A percentile compares a stretch with the other conserved stretches of the same genome.
Evolutionary conservation across 1,140 invertebrate genomes (phyloP).

Genomic region (Trichogramma pretiosum): DNA sequence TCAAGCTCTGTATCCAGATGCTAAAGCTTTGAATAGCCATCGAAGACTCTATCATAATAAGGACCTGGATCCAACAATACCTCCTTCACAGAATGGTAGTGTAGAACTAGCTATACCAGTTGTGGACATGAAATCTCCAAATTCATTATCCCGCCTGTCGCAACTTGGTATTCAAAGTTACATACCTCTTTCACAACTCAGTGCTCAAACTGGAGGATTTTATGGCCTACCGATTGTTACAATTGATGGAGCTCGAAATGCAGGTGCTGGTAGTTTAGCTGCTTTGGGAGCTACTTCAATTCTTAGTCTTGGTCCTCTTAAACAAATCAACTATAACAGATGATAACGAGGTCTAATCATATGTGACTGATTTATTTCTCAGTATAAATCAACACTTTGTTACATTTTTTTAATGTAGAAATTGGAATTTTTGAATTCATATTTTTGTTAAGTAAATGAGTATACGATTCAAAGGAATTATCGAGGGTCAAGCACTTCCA

Average conservation of each 20-base stretch:
- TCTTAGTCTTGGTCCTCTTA: slow-evolving; percentile 60
- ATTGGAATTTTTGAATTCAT: too few relatives aligned
- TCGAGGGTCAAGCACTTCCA: too few relatives aligned
- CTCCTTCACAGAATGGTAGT: slow-evolving; percentile 31
- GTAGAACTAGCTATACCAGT: slow-evolving; percentile 62
- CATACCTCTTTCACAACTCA: slow-evolving; percentile 59
- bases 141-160: slow-evolving; percentile 52
- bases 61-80: slow-evolving; percentile 33
- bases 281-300: slow-evolving; percentile 58
- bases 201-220: slow-evolving; percentile 52
- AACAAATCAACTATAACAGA: slow-evolving; percentile 43
- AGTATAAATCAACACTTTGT: too few relatives aligned
- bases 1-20: slow-evolving; percentile 59
- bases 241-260: slow-evolving; percentile 55
- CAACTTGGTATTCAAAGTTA: slow-evolving; percentile 64
- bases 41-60: slow-evolving; percentile 63
- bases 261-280: slow-evolving; percentile 50
- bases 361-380: not conserved
- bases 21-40: slow-evolving; percentile 56
- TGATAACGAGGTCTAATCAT: slow-evolving; percentile 1
- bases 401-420: too few relatives aligned
- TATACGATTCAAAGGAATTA: too few relatives aligned
- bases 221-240: slow-evolving; percentile 67
- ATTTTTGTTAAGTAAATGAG: too few relatives aligned
- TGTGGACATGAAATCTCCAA: slow-evolving; percentile 60